phyloP scores from a whole-genome alignment of 2,888 invertebrate species.

The Apotomis capreana region DNA sequence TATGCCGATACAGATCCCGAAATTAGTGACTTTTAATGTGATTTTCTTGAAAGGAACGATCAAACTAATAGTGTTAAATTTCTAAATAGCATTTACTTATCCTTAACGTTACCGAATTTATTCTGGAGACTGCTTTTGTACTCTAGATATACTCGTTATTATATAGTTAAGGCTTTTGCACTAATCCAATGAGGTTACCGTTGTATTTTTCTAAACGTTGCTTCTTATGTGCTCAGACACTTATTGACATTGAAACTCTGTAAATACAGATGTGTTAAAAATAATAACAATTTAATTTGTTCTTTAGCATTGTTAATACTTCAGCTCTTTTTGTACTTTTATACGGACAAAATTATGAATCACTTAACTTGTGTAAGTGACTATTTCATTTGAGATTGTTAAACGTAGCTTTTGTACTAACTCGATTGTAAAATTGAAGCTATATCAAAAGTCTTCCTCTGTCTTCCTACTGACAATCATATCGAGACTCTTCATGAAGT shows the following conservation, averaged over 20 bases:
- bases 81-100: slow-evolving; percentile 68
- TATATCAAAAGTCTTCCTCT: slow-evolving; percentile 74
- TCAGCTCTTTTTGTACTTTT: slow-evolving; percentile 80
- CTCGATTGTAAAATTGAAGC: slow-evolving; percentile 48
- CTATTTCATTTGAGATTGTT: slow-evolving; percentile 49
- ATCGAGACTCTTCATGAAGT: slow-evolving; percentile 53
- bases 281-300: slow-evolving; percentile 49
- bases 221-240: slow-evolving; percentile 60
- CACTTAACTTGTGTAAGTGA: slow-evolving; percentile 49
- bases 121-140: slow-evolving; percentile 84
- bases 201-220: slow-evolving; percentile 80
- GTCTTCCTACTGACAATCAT: slow-evolving; percentile 70
- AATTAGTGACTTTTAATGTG: slow-evolving; percentile 84
- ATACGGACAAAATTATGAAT: slow-evolving; percentile 62
- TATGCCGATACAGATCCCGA: slow-evolving; percentile 88
- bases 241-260: slow-evolving; percentile 55
- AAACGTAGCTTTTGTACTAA: slow-evolving; percentile 55
- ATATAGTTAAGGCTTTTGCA: slow-evolving; percentile 74
- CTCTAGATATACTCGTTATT: slow-evolving; percentile 76
- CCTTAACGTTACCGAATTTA: slow-evolving; percentile 84
- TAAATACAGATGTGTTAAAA: slow-evolving; percentile 67
- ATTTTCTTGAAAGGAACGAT: slow-evolving; percentile 30
- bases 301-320: slow-evolving; percentile 55
- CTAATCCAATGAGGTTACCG: slow-evolving; percentile 72
- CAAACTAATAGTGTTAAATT: slow-evolving; percentile 54